Evolutionary conservation across 2,113 vertebrate genomes (phyloP).

Genomic region (Phylloscopus whistleri): DNA sequence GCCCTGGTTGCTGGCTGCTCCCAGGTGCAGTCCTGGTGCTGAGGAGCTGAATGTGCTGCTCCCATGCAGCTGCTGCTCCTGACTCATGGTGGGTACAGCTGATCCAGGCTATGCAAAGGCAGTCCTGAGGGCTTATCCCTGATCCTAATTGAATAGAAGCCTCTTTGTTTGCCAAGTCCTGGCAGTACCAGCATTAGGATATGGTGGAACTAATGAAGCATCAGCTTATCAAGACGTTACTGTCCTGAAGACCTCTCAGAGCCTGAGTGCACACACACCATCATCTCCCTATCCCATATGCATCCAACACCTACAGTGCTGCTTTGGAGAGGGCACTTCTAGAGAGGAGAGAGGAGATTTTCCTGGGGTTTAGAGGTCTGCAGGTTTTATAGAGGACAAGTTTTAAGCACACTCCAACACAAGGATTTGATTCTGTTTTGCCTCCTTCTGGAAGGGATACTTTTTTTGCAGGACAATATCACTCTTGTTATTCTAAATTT

Average conservation of each 20-base stretch:
- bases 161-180: not conserved
- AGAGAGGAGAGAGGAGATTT: not conserved
- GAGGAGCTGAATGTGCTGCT: not conserved
- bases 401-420: not conserved
- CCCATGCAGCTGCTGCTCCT: not conserved
- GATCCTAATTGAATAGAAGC: not conserved
- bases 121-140: not conserved
- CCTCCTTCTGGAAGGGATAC: not conserved
- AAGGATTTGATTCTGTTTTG: not conserved
- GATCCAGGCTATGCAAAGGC: not conserved
- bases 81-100: not conserved
- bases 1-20: not conserved
- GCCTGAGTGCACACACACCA: not conserved
- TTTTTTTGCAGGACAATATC: not conserved
- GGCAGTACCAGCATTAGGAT: not conserved
- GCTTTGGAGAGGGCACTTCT: too few species aligned
- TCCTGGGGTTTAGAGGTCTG: not conserved
- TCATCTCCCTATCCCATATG: not conserved
- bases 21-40: not conserved
- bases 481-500: not conserved
- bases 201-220: not conserved
- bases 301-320: not conserved
- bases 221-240: not conserved
- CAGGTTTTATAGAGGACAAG: not conserved
- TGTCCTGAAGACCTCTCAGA: not conserved